Base-by-base conservation (phyloP, 2,888 invertebrate genomes). In the Chironomus tentans region DNA sequence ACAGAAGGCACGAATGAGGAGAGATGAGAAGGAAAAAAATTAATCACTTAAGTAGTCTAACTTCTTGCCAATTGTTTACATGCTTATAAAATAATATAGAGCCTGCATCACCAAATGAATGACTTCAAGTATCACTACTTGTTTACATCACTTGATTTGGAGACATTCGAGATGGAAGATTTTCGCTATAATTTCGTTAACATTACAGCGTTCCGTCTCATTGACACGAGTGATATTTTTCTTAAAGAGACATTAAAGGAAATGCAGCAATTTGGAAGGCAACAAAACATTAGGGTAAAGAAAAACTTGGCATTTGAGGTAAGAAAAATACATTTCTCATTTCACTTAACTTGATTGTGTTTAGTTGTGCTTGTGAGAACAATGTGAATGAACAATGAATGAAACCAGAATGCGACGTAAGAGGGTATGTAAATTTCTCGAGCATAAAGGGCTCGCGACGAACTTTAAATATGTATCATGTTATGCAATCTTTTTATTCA, bases 81-180 rank as follows among this genome's bases (percentile, higher is more conserved):
- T 24, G 10, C 4, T 24, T 65, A 38, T 38, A 38, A 38, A 24
- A 21, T 65, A 24, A 65, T 38, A 38, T 85, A 93, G 92, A 91
- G 92, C 78, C 84, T 92, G 76, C 90, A 92, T 81, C 86, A 93
- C 15, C 91, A 92, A 84, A 93, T 93, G 93, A 91, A 92, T 82
- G 92, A 92, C 81, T 92, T 92, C 84, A 91, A 91, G 82, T 93
- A 92, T 81, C 93, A 94, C 82, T 94, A 92, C 83, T 86, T 93
- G 77, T 92, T 93, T 80, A 92, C 92, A 24, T 90, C 90, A 71
- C 88, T 90, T 81, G 88, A 89, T 82, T 86, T 89, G 79, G 89
- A 89, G 82, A 87, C 88, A 77, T 89, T 88, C 82, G 89, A 89
- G 82, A 84, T 89, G 78, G 89, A 90, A 81, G 89, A 89, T 82